These are phyloP conservation scores for Atrichornis clamosus DNA, from an alignment of 2,113 vertebrate genomes.

Conservation along the genomic window DNA sequence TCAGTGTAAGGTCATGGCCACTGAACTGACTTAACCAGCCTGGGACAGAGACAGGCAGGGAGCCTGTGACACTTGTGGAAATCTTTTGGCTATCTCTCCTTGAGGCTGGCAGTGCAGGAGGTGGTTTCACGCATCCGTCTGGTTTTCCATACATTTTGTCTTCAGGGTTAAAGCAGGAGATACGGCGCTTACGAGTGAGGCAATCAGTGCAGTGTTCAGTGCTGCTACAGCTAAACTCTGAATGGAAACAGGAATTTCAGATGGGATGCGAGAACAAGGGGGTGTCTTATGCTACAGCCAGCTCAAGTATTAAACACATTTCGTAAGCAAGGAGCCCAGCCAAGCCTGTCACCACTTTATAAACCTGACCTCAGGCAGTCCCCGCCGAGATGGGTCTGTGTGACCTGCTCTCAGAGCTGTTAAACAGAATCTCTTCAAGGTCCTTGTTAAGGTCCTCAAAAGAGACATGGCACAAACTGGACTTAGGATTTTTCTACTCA, in stretches of 20 bases:
- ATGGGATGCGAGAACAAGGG: slow-evolving; percentile 60
- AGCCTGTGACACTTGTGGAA: background rate
- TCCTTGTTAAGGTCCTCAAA: background rate
- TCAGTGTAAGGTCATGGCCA: background rate
- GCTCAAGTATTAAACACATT: slow-evolving; percentile 28
- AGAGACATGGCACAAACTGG: slow-evolving; percentile 71
- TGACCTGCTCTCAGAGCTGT: background rate
- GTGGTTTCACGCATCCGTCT: background rate
- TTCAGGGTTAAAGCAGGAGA: background rate
- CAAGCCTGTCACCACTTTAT: slow-evolving; percentile 52
- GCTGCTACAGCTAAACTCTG: background rate
- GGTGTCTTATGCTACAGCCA: slow-evolving; percentile 55
- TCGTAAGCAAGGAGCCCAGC: slow-evolving; percentile 55
- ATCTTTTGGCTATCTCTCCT: background rate
- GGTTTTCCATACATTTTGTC: background rate
- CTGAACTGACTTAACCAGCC: background rate
- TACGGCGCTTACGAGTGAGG: accelerated
- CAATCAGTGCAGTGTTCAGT: background rate
- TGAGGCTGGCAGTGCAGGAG: background rate
- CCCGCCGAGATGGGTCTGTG: background rate
- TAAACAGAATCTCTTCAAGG: background rate
- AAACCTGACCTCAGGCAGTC: slow-evolving; percentile 48
- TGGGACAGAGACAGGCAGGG: background rate
- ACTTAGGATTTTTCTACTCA: slow-evolving; percentile 66
- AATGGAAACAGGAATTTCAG: slow-evolving; percentile 13